Base-by-base conservation (phyloP, 2,797 vertebrate species). In the Odontamblyopus lacepedii region DNA sequence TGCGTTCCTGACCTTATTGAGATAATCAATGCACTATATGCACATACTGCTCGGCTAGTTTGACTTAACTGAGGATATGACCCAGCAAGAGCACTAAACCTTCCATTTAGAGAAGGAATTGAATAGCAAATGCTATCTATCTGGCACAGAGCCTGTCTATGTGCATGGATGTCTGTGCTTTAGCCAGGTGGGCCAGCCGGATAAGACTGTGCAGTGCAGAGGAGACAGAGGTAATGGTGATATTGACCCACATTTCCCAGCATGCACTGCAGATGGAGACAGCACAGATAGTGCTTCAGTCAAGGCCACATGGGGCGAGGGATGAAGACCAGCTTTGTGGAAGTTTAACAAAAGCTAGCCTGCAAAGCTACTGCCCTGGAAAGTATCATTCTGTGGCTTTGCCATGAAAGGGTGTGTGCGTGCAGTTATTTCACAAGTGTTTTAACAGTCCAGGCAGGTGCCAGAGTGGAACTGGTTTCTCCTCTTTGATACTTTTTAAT, bases 31-130 rank as follows among this genome's bases (percentile, higher is more conserved):
- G 65, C 66, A 71, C 70, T 83, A 72, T 77, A 82, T 85, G 82
- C 77, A 84, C 87, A 83, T 41, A 44, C 67, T 79, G 71, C 78
- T 73, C 63, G 64, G 15, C 73, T 71, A 80, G 73, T 78, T 81
- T 78, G 69, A 62, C 79, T 74, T 62, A 81, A 78, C 83, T 82
- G 84, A 91, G 84, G 84, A 85, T 87, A 73, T 80, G 84, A 86
- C 84, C 83, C 79, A 76, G 73, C 74, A 44, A 19, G 74, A 74
- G 73, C 75, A 80, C 78, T 86, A 76, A 89, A 83, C 85, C 71
- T 81, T 85, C 85, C 71, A 87, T 91, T 92, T 83, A 87, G 79
- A 83, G 75, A 84, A 74, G 77, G 77, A 88, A 89, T 79, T 86
- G 84, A 92, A 92, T 89, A 77, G 80, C 66, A 84, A 89, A 85